These are phyloP conservation scores for Drosophila ustulata DNA, from an alignment of 2,888 invertebrate species.

Conservation along the genomic window DNA sequence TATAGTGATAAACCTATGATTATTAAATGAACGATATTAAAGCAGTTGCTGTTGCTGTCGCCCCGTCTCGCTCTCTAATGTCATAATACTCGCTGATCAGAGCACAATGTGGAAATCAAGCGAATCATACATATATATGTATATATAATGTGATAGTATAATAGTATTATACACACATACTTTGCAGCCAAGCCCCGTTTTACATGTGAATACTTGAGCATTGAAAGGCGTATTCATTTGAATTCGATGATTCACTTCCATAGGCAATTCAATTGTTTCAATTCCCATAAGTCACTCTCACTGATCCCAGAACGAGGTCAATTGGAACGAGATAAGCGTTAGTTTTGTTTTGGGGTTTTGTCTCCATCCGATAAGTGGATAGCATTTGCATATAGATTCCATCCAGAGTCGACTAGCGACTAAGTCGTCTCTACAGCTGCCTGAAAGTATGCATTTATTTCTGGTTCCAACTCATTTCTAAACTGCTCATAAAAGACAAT, in stretches of 20 bases:
- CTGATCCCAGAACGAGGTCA: slow-evolving; percentile 39
- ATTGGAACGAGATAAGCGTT: slow-evolving; percentile 23
- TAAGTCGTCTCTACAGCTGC: slow-evolving; percentile 25
- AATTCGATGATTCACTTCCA: slow-evolving; percentile 42
- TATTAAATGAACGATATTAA: slow-evolving; percentile 18
- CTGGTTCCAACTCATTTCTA: background rate
- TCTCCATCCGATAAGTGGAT: slow-evolving; percentile 6
- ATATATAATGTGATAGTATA: background rate
- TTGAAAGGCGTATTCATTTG: slow-evolving; percentile 33
- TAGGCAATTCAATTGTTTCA: slow-evolving; percentile 51
- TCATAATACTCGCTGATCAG: slow-evolving; percentile 24
- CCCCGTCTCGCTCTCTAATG: slow-evolving; percentile 24
- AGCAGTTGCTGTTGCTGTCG: slow-evolving; percentile 20
- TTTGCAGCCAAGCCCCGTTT: slow-evolving; percentile 45
- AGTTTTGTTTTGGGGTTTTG: background rate
- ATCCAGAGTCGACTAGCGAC: background rate
- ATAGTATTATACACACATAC: background rate
- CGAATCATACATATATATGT: slow-evolving; percentile 21
- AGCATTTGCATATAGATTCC: background rate
- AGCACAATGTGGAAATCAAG: slow-evolving; percentile 31
- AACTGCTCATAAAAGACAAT: too few relatives aligned
- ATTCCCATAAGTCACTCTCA: slow-evolving; percentile 28
- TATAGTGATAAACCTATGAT: slow-evolving; percentile 4
- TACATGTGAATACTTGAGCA: slow-evolving; percentile 41
- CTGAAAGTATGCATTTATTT: slow-evolving; percentile 62